Base-by-base conservation (phyloP, 2,888 invertebrate genomes). In the Drosophila ezoana region DNA sequence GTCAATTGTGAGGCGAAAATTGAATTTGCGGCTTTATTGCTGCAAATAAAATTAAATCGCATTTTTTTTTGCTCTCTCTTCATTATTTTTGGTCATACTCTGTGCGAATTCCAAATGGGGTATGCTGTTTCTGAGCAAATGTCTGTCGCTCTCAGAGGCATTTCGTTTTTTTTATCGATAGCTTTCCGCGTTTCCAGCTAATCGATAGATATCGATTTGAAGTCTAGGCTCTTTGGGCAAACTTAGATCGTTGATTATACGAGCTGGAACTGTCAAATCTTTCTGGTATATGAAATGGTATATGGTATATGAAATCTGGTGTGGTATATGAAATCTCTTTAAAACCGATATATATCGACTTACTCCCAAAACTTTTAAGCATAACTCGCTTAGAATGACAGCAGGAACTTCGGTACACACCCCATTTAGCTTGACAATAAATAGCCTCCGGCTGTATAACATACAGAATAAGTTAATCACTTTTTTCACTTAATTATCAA, bases 21-120 rank as follows among this genome's bases (percentile, higher is more conserved):
- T 90, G 88, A 90, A 89, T 90, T 79, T 87, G 86, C 79, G 87
- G 79, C 86, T 83, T 90, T 89, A 89, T 89, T 90, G 89, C 86
- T 83, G 78, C 81, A 89, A 90, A 90, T 90, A 89, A 90, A 90
- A 90, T 90, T 90, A 89, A 90, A 90, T 90, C 78, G 86, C 87
- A 76, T 84, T 85, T 80, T 87, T 62, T 59, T 47, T 53, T 48
- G 35, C 10, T 52, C n/a, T 47, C 40, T 38, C 38, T 51, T 53
- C 28, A 33, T 40, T 43, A 38, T 4, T 13, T 20, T n/a, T n/a
- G n/a, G 23, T 28, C 18, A 38, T 13, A 37, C 16, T 16, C 32
- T 45, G 43, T 49, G 20, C n/a, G 1, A 0, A 0, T 0, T 35
- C 4, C 0, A 10, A 20, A 6, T 3, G 35, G 28, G 48, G 48